Conservation (phyloP, 2,888 invertebrate genomes). For the Tridacna crocea region DNA sequence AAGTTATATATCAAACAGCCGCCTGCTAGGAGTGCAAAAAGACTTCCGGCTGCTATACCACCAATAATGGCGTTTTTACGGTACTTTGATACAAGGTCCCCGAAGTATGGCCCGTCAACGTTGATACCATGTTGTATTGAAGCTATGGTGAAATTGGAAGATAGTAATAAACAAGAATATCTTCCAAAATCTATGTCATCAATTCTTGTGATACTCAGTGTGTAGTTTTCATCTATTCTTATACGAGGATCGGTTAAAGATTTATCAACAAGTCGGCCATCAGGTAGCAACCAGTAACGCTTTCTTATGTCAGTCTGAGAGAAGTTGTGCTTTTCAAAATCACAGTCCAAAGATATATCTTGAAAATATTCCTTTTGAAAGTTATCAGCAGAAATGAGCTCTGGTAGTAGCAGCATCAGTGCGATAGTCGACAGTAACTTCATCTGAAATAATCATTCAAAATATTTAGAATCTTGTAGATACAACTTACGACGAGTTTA, state of each 20-base stretch:
- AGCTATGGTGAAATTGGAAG: conserved; percentile 47
- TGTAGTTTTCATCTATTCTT: conserved; percentile 32
- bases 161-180: conserved; percentile 68
- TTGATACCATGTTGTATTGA: conserved; percentile 70
- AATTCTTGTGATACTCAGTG: conserved; percentile 61
- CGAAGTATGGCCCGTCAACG: conserved; percentile 73
- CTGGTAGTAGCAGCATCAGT: not conserved
- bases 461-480: no score
- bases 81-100: conserved; percentile 68
- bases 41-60: conserved; percentile 72
- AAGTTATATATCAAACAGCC: conserved; percentile 70
- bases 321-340: conserved; percentile 40
- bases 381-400: conserved; percentile 10
- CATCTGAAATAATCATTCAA: conserved; percentile 17
- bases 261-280: conserved; percentile 38
- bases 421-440: not conserved
- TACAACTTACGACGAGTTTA: no score
- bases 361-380: conserved; percentile 55
- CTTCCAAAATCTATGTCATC: conserved; percentile 72
- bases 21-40: conserved; percentile 65
- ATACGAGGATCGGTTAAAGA: conserved; percentile 9
- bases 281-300: conserved; percentile 63
- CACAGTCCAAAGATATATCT: conserved; percentile 49
- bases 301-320: conserved; percentile 15
- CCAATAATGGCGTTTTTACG: conserved; percentile 73